phyloP scores from a whole-genome alignment of 2,797 vertebrate genomes.

The Acipenser transmontanus region DNA sequence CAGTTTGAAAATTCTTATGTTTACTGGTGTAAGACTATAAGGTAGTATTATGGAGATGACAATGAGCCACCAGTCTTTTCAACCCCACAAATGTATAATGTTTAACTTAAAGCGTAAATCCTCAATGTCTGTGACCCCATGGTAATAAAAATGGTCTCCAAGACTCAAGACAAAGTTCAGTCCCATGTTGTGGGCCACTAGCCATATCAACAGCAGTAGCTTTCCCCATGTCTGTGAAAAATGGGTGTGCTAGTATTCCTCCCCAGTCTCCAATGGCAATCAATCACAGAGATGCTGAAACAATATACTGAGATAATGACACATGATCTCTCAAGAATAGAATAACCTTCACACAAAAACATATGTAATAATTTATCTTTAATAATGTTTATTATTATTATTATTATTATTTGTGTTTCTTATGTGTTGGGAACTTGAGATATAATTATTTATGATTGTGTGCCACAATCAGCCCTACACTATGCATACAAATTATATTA shows the following conservation, averaged over 20 bases:
- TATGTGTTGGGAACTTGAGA: too few relatives aligned
- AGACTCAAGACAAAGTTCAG: slow-evolving; percentile 54
- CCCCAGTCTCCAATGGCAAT: slow-evolving; percentile 53
- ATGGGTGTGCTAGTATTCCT: slow-evolving; percentile 42
- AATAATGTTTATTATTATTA: too few relatives aligned
- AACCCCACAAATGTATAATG: background rate
- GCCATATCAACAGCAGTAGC: slow-evolving; percentile 38
- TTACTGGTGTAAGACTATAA: slow-evolving; percentile 15
- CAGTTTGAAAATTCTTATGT: background rate
- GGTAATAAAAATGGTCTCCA: slow-evolving; percentile 54
- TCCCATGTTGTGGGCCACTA: slow-evolving; percentile 27
- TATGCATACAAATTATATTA: too few relatives aligned
- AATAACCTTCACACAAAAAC: background rate
- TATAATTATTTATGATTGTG: too few relatives aligned
- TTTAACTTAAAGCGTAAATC: slow-evolving; percentile 52
- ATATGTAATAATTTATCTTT: too few relatives aligned
- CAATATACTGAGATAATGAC: background rate
- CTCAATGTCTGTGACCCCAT: slow-evolving; percentile 40
- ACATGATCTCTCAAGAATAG: background rate
- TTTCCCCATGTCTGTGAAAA: slow-evolving; percentile 36
- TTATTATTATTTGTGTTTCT: too few relatives aligned
- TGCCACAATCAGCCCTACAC: too few relatives aligned
- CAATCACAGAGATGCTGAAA: slow-evolving; percentile 35
- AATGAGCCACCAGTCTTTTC: background rate
- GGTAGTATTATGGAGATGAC: slow-evolving; percentile 16